phyloP scores from a whole-genome alignment of 2,797 vertebrate species.

The Mus caroli region DNA sequence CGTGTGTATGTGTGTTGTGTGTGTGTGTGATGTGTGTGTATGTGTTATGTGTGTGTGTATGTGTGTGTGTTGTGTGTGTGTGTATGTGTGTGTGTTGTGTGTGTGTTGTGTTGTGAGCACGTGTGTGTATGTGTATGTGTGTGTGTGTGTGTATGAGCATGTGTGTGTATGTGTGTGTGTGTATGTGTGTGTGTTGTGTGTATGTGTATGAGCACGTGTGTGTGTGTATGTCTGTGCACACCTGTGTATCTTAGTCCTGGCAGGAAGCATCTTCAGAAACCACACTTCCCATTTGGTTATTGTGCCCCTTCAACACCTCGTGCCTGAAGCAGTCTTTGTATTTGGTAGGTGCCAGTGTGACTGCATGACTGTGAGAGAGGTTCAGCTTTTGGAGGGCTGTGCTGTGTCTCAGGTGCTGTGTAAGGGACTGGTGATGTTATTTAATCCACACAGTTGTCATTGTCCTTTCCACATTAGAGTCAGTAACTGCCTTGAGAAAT shows the following conservation, averaged over 20 bases:
- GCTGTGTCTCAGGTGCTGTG: not conserved
- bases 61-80: no score
- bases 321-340: rapidly evolving
- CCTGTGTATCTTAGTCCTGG: rapidly evolving
- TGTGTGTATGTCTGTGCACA: no score
- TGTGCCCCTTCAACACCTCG: rapidly evolving
- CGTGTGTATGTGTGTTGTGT: not conserved
- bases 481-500: no score
- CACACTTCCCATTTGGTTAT: rapidly evolving
- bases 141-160: no score
- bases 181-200: no score
- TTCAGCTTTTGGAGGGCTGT: not conserved
- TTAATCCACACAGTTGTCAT: not conserved
- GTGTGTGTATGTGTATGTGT: no score
- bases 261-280: not conserved
- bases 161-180: not conserved
- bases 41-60: not conserved
- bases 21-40: not conserved
- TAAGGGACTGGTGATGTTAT: not conserved
- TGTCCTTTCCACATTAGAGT: not conserved
- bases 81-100: no score
- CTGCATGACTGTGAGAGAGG: not conserved
- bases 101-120: no score
- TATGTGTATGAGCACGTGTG: no score
- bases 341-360: not conserved